Percentiles rank a stretch among this genome's conserved stretches.
Evolutionary conservation across 2,888 invertebrate genomes (phyloP).

Genomic region (Drosophila testacea): DNA sequence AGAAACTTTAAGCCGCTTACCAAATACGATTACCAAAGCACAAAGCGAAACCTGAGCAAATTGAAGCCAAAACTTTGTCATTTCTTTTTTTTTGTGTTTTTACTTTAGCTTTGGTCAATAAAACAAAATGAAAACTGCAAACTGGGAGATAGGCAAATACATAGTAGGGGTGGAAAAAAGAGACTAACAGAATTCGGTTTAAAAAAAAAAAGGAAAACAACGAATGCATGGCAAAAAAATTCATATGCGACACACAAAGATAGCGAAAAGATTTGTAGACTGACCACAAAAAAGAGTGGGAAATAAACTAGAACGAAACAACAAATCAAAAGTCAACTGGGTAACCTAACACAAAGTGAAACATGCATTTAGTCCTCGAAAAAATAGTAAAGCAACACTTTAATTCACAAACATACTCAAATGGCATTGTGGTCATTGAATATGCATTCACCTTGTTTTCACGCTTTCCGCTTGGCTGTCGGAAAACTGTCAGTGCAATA

Average conservation of each 20-base stretch:
- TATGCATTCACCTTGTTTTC: constrained; percentile 27
- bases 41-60: constrained; percentile 30
- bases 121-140: constrained; percentile 44
- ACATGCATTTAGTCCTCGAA: constrained; percentile 3
- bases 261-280: constrained; percentile 49
- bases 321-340: constrained; percentile 27
- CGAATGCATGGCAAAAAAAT: constrained; percentile 43
- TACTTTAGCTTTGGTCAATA: constrained; percentile 36
- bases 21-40: constrained; percentile 41
- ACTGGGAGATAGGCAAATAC: constrained; percentile 14
- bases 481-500: constrained; percentile 10
- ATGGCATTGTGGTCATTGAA: constrained; percentile 20
- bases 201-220: constrained; percentile 14
- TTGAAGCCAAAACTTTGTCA: constrained; percentile 18
- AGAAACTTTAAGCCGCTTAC: constrained; percentile 66
- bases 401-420: constrained; percentile 10
- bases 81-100: constrained; percentile 8
- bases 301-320: neutral
- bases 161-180: neutral
- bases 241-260: constrained; percentile 39
- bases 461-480: constrained; percentile 17
- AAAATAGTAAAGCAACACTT: constrained; percentile 12
- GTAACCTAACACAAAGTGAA: constrained; percentile 13
- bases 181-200: constrained; percentile 14
- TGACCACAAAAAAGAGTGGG: constrained; percentile 7